Conservation (phyloP, 2,113 vertebrate species). For the Raja brachyura region DNA sequence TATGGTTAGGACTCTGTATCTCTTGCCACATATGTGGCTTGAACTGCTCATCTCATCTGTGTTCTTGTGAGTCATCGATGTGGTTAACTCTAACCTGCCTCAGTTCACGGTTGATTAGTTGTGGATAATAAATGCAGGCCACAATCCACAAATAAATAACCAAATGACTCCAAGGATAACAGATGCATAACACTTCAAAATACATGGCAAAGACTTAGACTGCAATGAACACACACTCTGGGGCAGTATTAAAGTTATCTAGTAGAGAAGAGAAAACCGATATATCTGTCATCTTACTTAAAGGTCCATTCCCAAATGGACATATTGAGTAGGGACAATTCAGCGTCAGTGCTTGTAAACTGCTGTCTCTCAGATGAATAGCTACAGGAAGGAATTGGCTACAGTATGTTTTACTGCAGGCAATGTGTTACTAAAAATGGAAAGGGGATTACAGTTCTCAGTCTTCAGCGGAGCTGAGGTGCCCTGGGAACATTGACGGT, state of each 20-base stretch:
- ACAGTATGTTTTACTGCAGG: not conserved
- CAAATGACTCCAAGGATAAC: not conserved
- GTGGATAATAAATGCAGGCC: too few species aligned
- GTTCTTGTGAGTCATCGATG: too few species aligned
- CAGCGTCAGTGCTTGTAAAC: not conserved
- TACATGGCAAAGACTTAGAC: not conserved
- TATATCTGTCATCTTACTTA: not conserved
- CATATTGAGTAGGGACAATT: not conserved
- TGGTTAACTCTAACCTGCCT: too few species aligned
- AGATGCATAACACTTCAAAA: not conserved
- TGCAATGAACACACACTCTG: not conserved
- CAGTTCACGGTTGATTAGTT: too few species aligned
- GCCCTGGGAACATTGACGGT: not conserved
- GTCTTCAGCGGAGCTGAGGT: not conserved
- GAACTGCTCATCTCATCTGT: too few species aligned
- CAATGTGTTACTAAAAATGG: not conserved
- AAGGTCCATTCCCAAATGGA: not conserved
- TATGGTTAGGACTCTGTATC: too few species aligned
- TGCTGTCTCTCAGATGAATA: not conserved
- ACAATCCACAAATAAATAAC: too few species aligned
- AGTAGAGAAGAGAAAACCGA: not conserved
- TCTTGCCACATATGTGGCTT: too few species aligned
- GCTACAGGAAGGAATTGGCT: not conserved
- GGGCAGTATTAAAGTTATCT: not conserved
- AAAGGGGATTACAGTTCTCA: not conserved